Base-by-base conservation (phyloP, 2,888 invertebrate species). In the Calliopum simillimum region DNA sequence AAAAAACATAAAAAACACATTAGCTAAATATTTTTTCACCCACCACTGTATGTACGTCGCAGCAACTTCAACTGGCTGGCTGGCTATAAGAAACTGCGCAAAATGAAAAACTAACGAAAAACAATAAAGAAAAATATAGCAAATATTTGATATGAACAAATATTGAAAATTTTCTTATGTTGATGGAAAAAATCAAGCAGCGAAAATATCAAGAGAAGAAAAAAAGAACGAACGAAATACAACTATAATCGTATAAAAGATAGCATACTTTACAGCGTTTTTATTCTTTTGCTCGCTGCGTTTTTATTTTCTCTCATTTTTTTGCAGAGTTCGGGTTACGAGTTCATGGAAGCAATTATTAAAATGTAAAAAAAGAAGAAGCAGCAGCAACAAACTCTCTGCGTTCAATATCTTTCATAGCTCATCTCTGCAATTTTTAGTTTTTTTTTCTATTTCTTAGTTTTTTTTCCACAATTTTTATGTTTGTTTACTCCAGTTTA, bases 101-200 rank as follows among this genome's bases (percentile, higher is more conserved):
- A n/a, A 33, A 25, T 8, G 21, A n/a, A 49, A 63, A 49, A 63
- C 16, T 25, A 14, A 21, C 55, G 55, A 55, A n/a, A 19, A 61
- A n/a, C 56, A 44, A 61, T 43, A 66, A 5, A 16, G 16, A 47
- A 53, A 49, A 46, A 19, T 23, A 56, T 23, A 55, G 53, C 62
- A 62, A 70, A 70, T 67, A 67, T 70, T 71, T 63, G 63, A 71
- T 68, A 64, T 64, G 51, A 33, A 51, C 63, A 71, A 71, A 67
- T 68, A 71, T 67, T 67, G 68, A 53, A 67, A 56, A 70, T 61
- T 65, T 65, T 64, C 49, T 59, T 69, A 55, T 69, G 67, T 71
- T 47, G 76, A 74, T 55, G 55, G 51, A 19, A 33, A 33, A 33
- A 33, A 33, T 33, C 33, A 6, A 41, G 19, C 25, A 65, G 53